Evolutionary conservation across 1,140 invertebrate species (phyloP).

Genomic region (Trigoniulus corallinus): DNA sequence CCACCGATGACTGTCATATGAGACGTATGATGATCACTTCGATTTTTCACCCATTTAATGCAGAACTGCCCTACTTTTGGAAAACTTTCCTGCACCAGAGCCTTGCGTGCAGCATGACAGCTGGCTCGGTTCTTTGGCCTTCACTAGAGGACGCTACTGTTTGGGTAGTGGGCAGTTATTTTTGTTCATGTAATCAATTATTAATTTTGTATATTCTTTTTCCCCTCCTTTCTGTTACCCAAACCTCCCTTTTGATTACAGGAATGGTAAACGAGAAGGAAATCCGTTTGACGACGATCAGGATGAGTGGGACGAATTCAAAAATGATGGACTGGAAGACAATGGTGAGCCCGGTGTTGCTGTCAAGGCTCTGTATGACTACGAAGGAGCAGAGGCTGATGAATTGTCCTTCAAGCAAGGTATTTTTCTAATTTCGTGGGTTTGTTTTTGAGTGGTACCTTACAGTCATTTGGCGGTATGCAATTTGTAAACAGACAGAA

Average conservation of each 20-base stretch:
- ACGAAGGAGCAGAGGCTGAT: constrained; percentile 88
- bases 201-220: neutral
- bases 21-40: too few species aligned
- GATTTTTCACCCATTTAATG: too few species aligned
- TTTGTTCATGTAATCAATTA: neutral
- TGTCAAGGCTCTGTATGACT: constrained; percentile 88
- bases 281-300: constrained; percentile 39
- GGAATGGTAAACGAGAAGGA: constrained; percentile 25
- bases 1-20: too few species aligned
- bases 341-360: constrained; percentile 82
- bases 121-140: too few species aligned
- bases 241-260: constrained; percentile 10
- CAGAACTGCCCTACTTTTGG: too few species aligned
- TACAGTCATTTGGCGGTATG: neutral
- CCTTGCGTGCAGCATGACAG: too few species aligned
- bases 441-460: constrained; percentile 9
- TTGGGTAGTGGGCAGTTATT: too few species aligned
- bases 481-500: too few species aligned
- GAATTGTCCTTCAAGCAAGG: constrained; percentile 92
- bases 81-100: too few species aligned
- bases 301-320: constrained; percentile 44
- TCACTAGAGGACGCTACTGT: neutral
- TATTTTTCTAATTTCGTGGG: constrained; percentile 27
- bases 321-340: constrained; percentile 59
- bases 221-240: neutral